Base-by-base conservation (phyloP, 2,888 invertebrate species). In the Zaprionus lineosus region DNA sequence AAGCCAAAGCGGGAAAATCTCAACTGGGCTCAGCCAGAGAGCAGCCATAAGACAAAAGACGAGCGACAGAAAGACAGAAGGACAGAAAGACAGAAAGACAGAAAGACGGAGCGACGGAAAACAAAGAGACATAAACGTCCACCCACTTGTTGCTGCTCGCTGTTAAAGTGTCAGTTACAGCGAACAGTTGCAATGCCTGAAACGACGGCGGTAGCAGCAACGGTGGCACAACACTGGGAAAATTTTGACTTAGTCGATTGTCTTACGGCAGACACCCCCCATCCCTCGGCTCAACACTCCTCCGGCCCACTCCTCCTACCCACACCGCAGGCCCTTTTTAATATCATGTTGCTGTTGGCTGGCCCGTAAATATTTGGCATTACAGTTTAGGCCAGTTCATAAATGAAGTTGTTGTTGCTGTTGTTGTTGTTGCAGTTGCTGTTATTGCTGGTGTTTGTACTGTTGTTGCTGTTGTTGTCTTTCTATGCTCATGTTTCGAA, bases 51-150 rank as follows among this genome's bases (percentile, higher is more conserved):
- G 41, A 26, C 37, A 37, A 15, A 41, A 39, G 39, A 29, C 19
- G 11, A 41, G 24, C 2, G 33, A 24, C 41, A 19, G 19, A 19
- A 19, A 19, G 46, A 50, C 51, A 31, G 26, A 24, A 37, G 55
- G n/a, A n/a, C n/a, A n/a, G 24, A 24, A 4, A 24, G 24, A 6
- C 24, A 24, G 11, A 41, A 29, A 4, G 33, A 24, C 41, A 19
- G 19, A 19, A 19, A 19, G 46, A 50, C 51, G 28, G 26, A 24
- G 33, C n/a, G 55, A 43, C 57, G 36, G 61, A 79, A 84, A 68
- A 84, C 76, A 82, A 82, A 76, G 76, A 82, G 79, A 76, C 84
- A 76, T 84, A 82, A 84, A 82, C 67, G 82, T 82, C 82, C 82
- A 78, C 82, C 82, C 84, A 82, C 82, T 82, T 82, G 82, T 74